A percentile compares a stretch with the other conserved stretches of the same genome.
Evolutionary conservation across 1,140 invertebrate species (phyloP).

Genomic region (Geopemphigus sp.): DNA sequence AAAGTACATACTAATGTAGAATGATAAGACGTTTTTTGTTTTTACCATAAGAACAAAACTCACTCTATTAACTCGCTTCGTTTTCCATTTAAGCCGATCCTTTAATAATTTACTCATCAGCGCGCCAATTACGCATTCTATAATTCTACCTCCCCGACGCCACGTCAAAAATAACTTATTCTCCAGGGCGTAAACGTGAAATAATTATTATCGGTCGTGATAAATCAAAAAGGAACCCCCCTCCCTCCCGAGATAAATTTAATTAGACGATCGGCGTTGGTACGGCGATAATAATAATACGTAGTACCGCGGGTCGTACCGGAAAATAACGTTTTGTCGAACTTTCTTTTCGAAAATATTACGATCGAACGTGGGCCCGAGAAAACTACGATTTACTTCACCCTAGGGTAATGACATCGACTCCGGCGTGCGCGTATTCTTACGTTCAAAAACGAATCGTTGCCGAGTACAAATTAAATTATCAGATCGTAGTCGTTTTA

Average conservation of each 20-base stretch:
- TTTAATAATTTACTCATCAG: conserved; percentile 21
- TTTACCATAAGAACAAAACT: not conserved
- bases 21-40: conserved; percentile 36
- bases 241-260: too few species aligned
- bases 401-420: not conserved
- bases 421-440: too few species aligned
- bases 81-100: conserved; percentile 25
- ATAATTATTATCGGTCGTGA: not conserved
- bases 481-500: not conserved
- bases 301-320: too few species aligned
- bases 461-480: not conserved
- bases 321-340: too few species aligned
- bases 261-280: not conserved
- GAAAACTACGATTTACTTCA: not conserved
- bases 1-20: conserved; percentile 25
- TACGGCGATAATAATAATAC: too few species aligned
- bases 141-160: not conserved
- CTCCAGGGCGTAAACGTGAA: conserved; percentile 13
- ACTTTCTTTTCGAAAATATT: too few species aligned
- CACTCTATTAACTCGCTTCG: conserved; percentile 23
- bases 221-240: not conserved
- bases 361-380: too few species aligned
- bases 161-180: not conserved
- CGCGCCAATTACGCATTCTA: not conserved
- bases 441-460: not conserved